Base-by-base conservation (phyloP, 2,888 invertebrate species). In the Mimas tiliae region DNA sequence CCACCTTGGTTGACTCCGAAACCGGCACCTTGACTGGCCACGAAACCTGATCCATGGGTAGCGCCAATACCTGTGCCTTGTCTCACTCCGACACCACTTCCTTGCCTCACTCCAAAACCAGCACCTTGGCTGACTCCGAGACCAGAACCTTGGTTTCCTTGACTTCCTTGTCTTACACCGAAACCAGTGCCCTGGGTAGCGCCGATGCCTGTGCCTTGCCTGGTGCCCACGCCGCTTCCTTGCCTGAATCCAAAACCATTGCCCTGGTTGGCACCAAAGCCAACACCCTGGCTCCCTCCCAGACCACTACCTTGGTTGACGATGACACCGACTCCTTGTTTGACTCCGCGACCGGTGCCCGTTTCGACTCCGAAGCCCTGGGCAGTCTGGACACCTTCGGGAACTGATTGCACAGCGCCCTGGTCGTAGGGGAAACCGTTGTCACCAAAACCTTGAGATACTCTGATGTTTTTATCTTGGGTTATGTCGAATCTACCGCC, bases 91-190 rank as follows among this genome's bases (percentile, higher is more conserved):
- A 67, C 62, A 0, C 72, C 72, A 12, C 48, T n/a, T 0, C 72
- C 73, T 58, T 67, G 69, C 34, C 51, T 63, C 0, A 68, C 42
- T 9, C 58, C 72, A n/a, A 70, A 67, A 9, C 75, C 75, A 70
- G 75, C 73, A 1, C 72, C 73, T 8, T 65, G 58, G 9, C 58
- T 34, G 0, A 19, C 19, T 11, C 58, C 58, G 7, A 9, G 11
- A 1, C 42, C 38, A 19, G 19, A 16, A 1, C 16, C 55, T 11
- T 58, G 7, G 11, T 14, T 27, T 4, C 11, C 8, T 52, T 19
- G 19, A 12, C 38, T 38, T 11, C 58, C 58, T 12, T 50, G 50
- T 9, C 50, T 50, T 9, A 8, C 50, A 0, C 50, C 50, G 1
- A 14, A 1, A 9, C 12, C 52, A 27, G 6, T 14, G 16, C 69